phyloP scores from a whole-genome alignment of 2,888 invertebrate species.

The Drosophila bunnanda region DNA sequence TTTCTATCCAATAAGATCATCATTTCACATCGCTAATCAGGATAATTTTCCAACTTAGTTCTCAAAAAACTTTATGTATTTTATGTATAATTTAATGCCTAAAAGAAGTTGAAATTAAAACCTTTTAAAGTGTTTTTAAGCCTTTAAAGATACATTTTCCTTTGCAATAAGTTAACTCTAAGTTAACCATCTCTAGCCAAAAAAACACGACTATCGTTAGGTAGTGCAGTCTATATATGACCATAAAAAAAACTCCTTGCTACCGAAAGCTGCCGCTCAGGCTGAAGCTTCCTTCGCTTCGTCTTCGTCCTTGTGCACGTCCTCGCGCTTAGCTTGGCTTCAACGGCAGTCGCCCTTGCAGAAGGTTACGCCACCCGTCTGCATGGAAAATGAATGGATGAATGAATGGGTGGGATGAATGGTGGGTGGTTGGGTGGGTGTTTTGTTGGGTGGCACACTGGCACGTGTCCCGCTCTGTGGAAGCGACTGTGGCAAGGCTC shows the following conservation, averaged over 20 bases:
- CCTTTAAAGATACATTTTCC: not conserved
- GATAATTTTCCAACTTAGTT: not conserved
- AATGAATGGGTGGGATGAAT: conserved; percentile 10
- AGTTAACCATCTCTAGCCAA: conserved; percentile 7
- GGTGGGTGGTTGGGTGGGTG: conserved; percentile 4
- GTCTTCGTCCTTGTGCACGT: conserved; percentile 54
- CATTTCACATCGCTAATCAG: no score
- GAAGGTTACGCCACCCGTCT: conserved; percentile 69
- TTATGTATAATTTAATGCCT: not conserved
- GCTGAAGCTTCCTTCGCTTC: conserved; percentile 40
- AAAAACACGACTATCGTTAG: not conserved
- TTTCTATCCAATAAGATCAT: no score
- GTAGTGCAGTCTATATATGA: conserved; percentile 13
- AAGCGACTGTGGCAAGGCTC: conserved; percentile 58
- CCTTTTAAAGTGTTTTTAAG: no score
- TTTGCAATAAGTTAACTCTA: not conserved
- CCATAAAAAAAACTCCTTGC: conserved; percentile 20
- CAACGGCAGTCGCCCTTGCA: conserved; percentile 43
- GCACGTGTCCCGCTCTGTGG: conserved; percentile 66
- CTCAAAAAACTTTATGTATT: fast-evolving
- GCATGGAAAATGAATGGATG: conserved; percentile 20
- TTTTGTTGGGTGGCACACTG: conserved; percentile 51
- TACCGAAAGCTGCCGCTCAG: conserved; percentile 46
- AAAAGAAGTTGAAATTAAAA: not conserved
- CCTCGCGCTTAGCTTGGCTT: conserved; percentile 31